Evolutionary conservation across 2,888 invertebrate genomes (phyloP), one percentile per base, ranked within the genome.

Genomic region (Cryptocephalus primarius): DNA sequence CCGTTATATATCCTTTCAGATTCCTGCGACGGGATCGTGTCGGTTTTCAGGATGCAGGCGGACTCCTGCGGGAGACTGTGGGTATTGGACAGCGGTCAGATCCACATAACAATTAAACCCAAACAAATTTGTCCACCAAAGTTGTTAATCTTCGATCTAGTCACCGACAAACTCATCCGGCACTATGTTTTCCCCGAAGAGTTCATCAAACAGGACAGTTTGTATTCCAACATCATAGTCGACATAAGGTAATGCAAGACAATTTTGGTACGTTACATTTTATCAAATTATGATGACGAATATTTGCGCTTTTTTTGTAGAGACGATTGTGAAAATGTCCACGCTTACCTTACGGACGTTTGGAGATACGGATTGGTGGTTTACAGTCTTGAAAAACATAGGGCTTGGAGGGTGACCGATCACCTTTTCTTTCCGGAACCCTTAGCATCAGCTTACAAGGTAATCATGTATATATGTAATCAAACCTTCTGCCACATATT

Each of bases 31-130:
- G 80, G 83, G 34, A 66, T 88, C 34, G 83, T 83, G 1, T 88
- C 88, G 1, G 87, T 88, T 1, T 88, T 88, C 61, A 75, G 89
- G 22, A 72, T 87, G 40, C 78, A 78, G 57, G 79, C 82, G 0
- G 89, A 89, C 64, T 72, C 76, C 1, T 89, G 89, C 55, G 80
- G 82, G 42, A 76, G 87, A 36, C 71, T 89, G 4, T 89, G 88
- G 88, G 77, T 87, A 0, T 70, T 89, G 48, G 88, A 89, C 66
- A 85, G 87, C 0, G 89, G 89, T 1, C 81, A 84, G 61, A 78
- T 83, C 4, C 78, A 88, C 57, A 76, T 81, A 1, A 80, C 80
- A 11, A 76, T 78, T n/a, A 72, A 72, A 44, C 76, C 85, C 0
- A 77, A 77, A 50, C 85, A 83, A 63, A 67, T 82, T 12, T 86